Base-by-base conservation (phyloP, 2,888 invertebrate species). In the Fragum fragum region DNA sequence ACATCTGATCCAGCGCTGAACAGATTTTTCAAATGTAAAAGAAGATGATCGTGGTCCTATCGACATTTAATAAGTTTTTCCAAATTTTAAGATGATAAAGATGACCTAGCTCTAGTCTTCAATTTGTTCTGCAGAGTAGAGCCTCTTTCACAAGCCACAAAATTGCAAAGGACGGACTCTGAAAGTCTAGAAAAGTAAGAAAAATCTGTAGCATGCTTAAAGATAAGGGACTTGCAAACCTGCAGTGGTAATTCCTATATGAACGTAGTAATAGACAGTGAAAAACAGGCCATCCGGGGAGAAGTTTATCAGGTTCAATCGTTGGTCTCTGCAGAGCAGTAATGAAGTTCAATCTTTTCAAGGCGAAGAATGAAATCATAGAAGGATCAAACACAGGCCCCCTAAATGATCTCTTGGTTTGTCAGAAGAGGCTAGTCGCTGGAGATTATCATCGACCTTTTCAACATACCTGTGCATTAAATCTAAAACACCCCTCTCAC, bases 61-160 rank as follows among this genome's bases (percentile, higher is more conserved):
- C 1, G n/a, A 61, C 18, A 61, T 61, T 29, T 61, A 32, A 61
- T 61, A 32, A 61, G 32, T 18, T 32, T 61, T 29, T 61, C 32
- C 32, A 61, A 32, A 61, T 32, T 61, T 7, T 61, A 32, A 61
- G 29, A 32, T 26, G 29, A 32, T 18, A 61, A n/a, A n/a, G 1
- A 32, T 61, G 61, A 32, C n/a, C 61, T 61, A 32, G 32, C 29
- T 61, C 32, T 61, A 32, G 68, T 42, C 32, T 42, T 68, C 42
- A 68, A n/a, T 26, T 26, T 21, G 26, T 68, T 68, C 47, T 68
- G 52, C 21, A 26, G 42, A 28, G 23, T 2, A 52, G 42, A 68
- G 42, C 23, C 68, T 23, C 68, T 23, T 28, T 68, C 68, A 42
- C 68, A 68, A 16, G 68, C 68, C 11, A 68, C 68, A 23, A 32